phyloP scores from a whole-genome alignment of 2,113 vertebrate species.

The Anhinga anhinga region DNA sequence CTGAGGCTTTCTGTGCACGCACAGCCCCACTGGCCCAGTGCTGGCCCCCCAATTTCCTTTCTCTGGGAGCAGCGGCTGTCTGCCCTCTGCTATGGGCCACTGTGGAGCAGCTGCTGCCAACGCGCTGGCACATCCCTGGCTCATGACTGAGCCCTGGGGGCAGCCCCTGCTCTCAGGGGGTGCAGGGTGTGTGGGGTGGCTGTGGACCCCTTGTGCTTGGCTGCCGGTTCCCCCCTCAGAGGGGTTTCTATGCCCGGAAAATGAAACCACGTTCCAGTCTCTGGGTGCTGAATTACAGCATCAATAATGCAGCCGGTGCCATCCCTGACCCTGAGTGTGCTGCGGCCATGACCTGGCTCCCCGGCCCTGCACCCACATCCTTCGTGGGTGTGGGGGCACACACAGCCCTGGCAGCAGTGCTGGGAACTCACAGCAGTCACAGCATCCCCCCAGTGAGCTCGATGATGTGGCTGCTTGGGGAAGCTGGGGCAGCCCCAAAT shows the following conservation, averaged over 20 bases:
- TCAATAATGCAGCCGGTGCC: fast-evolving
- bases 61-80: neutral
- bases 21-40: neutral
- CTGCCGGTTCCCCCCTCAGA: neutral
- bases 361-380: neutral
- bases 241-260: neutral
- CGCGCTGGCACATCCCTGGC: fast-evolving
- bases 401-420: neutral
- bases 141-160: fast-evolving
- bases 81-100: neutral
- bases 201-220: neutral
- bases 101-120: neutral
- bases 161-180: neutral
- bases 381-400: fast-evolving
- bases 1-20: no score
- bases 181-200: neutral
- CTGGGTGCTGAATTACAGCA: neutral
- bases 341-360: fast-evolving
- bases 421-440: fast-evolving
- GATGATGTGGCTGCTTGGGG: fast-evolving
- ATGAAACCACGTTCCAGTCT: neutral
- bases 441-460: neutral
- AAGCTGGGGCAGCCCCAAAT: neutral
- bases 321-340: fast-evolving
- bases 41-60: neutral